Base-by-base conservation (phyloP, 2,888 invertebrate genomes). In the Helicoverpa assulta region DNA sequence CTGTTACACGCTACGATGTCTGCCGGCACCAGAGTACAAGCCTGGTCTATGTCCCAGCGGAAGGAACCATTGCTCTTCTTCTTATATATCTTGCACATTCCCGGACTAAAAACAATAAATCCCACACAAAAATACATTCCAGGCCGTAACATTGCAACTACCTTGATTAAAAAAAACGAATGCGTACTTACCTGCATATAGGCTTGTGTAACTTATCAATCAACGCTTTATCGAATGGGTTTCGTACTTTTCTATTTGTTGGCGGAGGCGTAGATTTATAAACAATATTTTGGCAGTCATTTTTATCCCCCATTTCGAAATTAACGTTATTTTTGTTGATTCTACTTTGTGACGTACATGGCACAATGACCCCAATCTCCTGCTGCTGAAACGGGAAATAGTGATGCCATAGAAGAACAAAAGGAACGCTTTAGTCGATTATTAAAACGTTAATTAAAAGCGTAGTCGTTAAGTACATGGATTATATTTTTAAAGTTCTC, bases 21-120 rank as follows among this genome's bases (percentile, higher is more conserved):
- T 1, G 96, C 97, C 26, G 97, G 97, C 59, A 96, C 96, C 68
- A 97, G 91, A n/a, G 92, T 93, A 65, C 97, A 97, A 12, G 97
- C 94, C 85, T 97, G 97, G 72, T 97, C 97, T 72, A 97, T 97
- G 58, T 96, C 97, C 97, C 97, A 98, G 47, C 90, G 89, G 76
- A 95, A 95, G 0, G 90, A 84, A 14, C 93, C 92, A 74, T 78
- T 91, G 56, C 80, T 88, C 77, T 92, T 91, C 76, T 93, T 93
- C 83, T 95, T 95, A 82, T 95, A 95, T 65, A 94, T 94, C 85
- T 95, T 95, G 87, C 95, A 96, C 94, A 96, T 96, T 58, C 96
- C 94, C 64, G 96, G 96, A 83, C 96, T 96, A 82, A 53, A 67
- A 61, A 40, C 60, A 37, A 58, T 1, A 10, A 71, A 55, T 47